Evolutionary conservation across 1,140 invertebrate genomes (phyloP), one percentile per base, ranked within the genome.

Genomic region (Micrasema longulum): DNA sequence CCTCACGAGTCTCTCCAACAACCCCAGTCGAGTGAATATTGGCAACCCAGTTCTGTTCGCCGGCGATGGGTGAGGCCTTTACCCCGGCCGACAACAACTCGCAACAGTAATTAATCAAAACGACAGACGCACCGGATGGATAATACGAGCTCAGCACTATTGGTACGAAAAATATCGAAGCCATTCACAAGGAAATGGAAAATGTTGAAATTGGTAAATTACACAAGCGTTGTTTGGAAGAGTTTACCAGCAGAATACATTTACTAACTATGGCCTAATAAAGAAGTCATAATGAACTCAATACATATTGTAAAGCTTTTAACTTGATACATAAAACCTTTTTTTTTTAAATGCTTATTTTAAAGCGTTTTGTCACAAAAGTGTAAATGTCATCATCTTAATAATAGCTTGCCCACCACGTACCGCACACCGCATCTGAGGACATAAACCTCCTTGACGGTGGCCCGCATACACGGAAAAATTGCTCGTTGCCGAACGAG

Each of bases 91-190:
- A 23, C 48, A 14, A 31, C 31, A 23, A 48, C 43, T 14, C 47
- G 7, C 4, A 26, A 12, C 62, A 36, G 53, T 57, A 65, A 75
- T 75, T 75, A 75, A 75, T 75, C 73, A 75, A 63, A 22, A n/a
- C 45, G 67, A 70, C 55, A 57, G 41, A 53, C 26, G 62, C 45
- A 53, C 63, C 55, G 68, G 41, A 53, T 31, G 62, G 63, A 75
- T 60, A 75, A 75, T 75, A 72, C 74, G 74, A 14, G 70, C 69
- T 70, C 55, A 65, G 65, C 60, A 47, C 70, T 64, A 69, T 67
- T 75, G 69, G 74, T 75, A 75, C 74, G 66, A 70, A 67, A 63
- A 16, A 45, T 69, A 75, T 71, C 47, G 69, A 75, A 57, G 31
- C 66, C 22, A 31, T 64, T 26, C 60, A 47, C 43, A 47, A 38